A percentile compares a stretch with the other conserved stretches of the same genome.
phyloP scores from a whole-genome alignment of 2,797 vertebrate genomes.

The Amniataba percoides region DNA sequence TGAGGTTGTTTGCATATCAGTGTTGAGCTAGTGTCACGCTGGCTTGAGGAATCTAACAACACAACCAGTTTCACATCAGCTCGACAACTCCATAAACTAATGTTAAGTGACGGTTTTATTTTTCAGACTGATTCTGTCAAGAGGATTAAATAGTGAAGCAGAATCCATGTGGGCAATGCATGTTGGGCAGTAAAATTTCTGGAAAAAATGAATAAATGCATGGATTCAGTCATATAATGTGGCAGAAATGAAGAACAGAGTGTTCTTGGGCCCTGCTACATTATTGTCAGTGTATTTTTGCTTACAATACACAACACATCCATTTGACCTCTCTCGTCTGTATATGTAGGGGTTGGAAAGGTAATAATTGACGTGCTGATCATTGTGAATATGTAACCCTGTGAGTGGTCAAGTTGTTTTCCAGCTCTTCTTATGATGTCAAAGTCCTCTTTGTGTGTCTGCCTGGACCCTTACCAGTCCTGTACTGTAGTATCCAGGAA shows the following conservation, averaged over 20 bases:
- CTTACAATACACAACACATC: neutral
- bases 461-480: slow-evolving; percentile 90
- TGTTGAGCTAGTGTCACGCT: slow-evolving; percentile 7
- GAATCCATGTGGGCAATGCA: neutral
- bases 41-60: slow-evolving; percentile 15
- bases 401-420: neutral
- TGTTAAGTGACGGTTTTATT: neutral
- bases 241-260: neutral
- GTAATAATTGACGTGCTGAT: slow-evolving; percentile 35
- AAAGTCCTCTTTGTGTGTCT: slow-evolving; percentile 5
- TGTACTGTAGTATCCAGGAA: slow-evolving; percentile 98
- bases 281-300: neutral
- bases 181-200: neutral
- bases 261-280: neutral
- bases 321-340: neutral
- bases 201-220: neutral
- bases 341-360: neutral
- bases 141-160: neutral
- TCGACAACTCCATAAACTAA: neutral
- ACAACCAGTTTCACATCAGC: neutral
- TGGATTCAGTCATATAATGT: neutral
- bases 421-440: slow-evolving; percentile 5
- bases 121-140: neutral
- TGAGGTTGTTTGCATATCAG: slow-evolving; percentile 35
- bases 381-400: slow-evolving; percentile 36